Evolutionary conservation across 2,797 vertebrate species (phyloP).

Genomic region (Salarias fasciatus): DNA sequence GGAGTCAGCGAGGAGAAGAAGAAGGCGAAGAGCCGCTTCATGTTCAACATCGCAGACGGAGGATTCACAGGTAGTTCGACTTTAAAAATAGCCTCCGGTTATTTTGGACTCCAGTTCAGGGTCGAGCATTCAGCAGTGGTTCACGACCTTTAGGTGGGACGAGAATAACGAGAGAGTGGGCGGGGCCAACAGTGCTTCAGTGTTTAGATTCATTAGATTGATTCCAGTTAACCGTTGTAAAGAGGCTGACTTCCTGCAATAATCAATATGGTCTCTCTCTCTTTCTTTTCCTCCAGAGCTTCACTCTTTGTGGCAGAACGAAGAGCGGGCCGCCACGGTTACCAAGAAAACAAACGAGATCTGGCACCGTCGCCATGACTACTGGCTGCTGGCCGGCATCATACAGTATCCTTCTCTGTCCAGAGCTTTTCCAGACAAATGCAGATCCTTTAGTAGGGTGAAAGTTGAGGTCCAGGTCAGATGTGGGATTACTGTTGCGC

Average conservation of each 20-base stretch:
- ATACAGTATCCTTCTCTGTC: conserved; percentile 99
- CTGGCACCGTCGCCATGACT: conserved; percentile 98
- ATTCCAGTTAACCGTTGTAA: neutral
- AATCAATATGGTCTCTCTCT: no score
- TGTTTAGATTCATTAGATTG: no score
- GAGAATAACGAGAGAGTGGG: no score
- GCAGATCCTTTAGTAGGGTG: no score
- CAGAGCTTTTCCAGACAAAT: no score
- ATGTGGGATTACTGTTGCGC: conserved; percentile 2
- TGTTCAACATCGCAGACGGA: conserved; percentile 99
- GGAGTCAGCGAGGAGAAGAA: conserved; percentile 88
- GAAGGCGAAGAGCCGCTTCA: conserved; percentile 94
- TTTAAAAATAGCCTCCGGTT: no score
- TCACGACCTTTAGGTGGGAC: no score
- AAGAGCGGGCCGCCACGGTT: conserved; percentile 95
- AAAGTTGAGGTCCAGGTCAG: no score
- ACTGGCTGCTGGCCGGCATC: conserved; percentile 97
- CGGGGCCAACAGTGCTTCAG: no score
- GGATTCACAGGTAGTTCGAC: conserved; percentile 99
- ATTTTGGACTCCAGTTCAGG: no score
- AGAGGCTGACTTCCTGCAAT: neutral
- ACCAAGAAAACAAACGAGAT: conserved; percentile 99
- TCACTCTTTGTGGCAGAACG: conserved; percentile 98
- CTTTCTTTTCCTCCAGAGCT: conserved; percentile 81
- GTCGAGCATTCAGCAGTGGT: no score